Conservation (phyloP, 2,888 invertebrate genomes). For the Nomada lathburiana region DNA sequence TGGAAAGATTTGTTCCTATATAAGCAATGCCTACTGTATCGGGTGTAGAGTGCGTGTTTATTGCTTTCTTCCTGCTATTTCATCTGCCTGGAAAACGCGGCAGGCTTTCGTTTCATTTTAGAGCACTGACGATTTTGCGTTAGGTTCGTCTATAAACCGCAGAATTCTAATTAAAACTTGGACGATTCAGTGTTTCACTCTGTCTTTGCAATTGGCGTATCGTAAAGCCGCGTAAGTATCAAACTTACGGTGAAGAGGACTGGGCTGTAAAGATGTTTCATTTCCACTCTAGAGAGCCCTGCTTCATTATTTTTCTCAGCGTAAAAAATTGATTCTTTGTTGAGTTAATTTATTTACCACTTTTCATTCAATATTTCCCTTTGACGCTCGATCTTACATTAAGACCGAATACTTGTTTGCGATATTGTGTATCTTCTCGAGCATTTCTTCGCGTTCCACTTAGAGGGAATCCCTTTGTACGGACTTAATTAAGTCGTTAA, state of each 20-base stretch:
- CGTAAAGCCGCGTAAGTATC: not conserved
- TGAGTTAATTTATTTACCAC: not conserved
- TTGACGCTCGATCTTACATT: too few species aligned
- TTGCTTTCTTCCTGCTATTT: not conserved
- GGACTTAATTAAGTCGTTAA: constrained; percentile 19
- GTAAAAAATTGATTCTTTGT: not conserved
- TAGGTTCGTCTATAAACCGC: constrained; percentile 11
- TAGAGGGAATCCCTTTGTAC: not conserved
- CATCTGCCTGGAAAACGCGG: not conserved
- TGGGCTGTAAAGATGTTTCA: not conserved
- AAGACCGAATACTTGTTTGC: not conserved
- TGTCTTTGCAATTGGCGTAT: constrained; percentile 18
- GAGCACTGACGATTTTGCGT: not conserved
- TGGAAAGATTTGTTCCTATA: too few species aligned
- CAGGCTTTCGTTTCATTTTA: constrained; percentile 1
- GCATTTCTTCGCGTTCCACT: not conserved
- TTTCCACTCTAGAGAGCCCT: not conserved
- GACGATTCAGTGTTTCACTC: constrained; percentile 5
- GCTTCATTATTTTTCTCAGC: not conserved
- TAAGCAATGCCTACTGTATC: too few species aligned
- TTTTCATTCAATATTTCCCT: not conserved
- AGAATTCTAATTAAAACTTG: constrained; percentile 27
- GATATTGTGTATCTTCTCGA: not conserved
- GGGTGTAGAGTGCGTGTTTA: not conserved
- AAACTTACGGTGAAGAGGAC: not conserved